Conservation (phyloP, 2,797 vertebrate species). For the Poecilia picta region DNA sequence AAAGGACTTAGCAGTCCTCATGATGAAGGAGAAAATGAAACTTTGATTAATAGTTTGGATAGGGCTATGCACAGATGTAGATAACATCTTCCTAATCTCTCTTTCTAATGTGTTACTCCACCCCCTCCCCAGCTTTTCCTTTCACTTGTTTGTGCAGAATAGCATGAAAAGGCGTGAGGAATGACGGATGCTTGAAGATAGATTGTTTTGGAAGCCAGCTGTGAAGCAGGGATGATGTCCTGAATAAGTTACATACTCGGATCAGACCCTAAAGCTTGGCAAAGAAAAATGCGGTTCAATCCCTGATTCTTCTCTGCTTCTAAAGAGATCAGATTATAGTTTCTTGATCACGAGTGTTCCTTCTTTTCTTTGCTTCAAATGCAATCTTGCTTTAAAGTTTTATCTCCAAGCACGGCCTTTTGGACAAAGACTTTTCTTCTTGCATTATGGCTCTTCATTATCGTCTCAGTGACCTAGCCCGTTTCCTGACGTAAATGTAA, state of each 20-base stretch:
- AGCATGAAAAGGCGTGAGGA: constrained; percentile 54
- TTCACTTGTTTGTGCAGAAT: constrained; percentile 42
- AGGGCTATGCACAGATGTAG: constrained; percentile 60
- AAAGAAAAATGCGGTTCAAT: constrained; percentile 43
- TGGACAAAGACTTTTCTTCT: constrained; percentile 34
- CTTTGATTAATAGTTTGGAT: constrained; percentile 74
- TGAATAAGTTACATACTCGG: constrained; percentile 52
- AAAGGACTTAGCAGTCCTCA: constrained; percentile 75
- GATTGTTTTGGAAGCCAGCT: constrained; percentile 64
- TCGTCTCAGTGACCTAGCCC: constrained; percentile 28
- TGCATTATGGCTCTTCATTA: constrained; percentile 43
- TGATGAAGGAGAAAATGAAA: constrained; percentile 68
- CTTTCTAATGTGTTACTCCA: constrained; percentile 42
- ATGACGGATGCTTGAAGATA: constrained; percentile 55
- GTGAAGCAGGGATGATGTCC: constrained; percentile 53
- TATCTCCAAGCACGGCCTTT: constrained; percentile 51
- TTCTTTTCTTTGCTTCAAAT: constrained; percentile 44
- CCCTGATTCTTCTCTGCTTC: constrained; percentile 29
- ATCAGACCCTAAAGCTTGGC: constrained; percentile 38
- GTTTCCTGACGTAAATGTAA: constrained; percentile 35
- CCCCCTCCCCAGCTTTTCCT: constrained; percentile 3
- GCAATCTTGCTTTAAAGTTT: constrained; percentile 52
- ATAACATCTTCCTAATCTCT: constrained; percentile 67
- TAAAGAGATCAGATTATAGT: constrained; percentile 46
- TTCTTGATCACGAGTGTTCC: constrained; percentile 46